A percentile compares a stretch with the other conserved stretches of the same genome.
These are phyloP conservation scores for Gallinago stenura DNA, from an alignment of 2,797 vertebrate species.

Conservation along the genomic window DNA sequence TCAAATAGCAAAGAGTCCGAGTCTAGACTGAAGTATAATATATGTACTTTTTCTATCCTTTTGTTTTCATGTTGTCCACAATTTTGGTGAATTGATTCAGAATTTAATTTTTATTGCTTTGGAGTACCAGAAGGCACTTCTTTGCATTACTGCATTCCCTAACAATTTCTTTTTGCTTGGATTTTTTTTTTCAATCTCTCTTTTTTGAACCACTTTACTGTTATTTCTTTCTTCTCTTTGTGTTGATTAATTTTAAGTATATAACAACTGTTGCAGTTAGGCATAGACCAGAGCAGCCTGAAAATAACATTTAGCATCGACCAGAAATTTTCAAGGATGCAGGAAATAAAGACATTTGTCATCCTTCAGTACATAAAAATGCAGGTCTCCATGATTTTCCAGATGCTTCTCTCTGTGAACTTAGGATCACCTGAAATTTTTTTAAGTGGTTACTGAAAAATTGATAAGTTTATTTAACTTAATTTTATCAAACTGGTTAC, in stretches of 20 bases:
- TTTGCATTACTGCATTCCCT: not conserved
- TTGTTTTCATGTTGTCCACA: not conserved
- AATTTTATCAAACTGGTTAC: not conserved
- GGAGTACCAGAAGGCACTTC: not conserved
- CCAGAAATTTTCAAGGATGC: not conserved
- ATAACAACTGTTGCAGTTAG: not conserved
- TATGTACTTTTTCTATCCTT: not conserved
- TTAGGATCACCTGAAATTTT: not conserved
- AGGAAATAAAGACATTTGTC: not conserved
- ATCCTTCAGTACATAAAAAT: not conserved
- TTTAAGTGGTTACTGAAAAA: not conserved
- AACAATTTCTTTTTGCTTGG: accelerated
- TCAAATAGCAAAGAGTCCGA: not conserved
- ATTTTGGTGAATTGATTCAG: not conserved
- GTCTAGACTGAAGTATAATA: not conserved
- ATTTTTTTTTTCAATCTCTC: not conserved
- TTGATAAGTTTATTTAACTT: not conserved
- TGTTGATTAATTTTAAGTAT: not conserved
- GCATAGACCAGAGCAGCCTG: not conserved
- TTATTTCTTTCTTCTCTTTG: not conserved
- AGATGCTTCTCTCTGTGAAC: not conserved
- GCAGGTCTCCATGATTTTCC: not conserved
- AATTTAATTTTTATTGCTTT: not conserved
- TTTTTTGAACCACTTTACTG: not conserved
- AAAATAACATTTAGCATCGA: not conserved